Percentiles rank a stretch among this genome's conserved stretches.
Evolutionary conservation across 2,797 vertebrate genomes (phyloP).

Genomic region (Caiman crocodilus): DNA sequence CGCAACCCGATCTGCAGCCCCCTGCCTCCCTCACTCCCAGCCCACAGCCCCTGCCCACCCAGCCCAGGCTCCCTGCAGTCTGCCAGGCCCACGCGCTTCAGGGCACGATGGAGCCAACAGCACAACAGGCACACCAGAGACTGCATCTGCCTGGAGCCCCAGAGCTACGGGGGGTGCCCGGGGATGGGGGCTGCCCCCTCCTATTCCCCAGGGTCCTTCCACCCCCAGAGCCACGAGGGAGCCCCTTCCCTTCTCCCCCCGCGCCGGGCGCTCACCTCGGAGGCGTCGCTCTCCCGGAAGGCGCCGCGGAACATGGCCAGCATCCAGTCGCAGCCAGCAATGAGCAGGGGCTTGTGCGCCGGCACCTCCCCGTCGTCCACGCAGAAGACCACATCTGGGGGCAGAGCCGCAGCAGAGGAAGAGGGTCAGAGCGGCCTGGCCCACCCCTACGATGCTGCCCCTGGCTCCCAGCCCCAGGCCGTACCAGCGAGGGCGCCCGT

Average conservation of each 20-base stretch:
- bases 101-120: too few relatives aligned
- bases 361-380: constrained; percentile 89
- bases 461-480: background rate
- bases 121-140: too few relatives aligned
- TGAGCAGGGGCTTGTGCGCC: constrained; percentile 92
- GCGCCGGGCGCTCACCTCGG: constrained; percentile 81
- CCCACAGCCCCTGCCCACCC: too few relatives aligned
- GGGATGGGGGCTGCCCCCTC: too few relatives aligned
- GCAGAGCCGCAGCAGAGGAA: rapidly evolving
- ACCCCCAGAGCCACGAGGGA: background rate
- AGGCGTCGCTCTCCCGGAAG: constrained; percentile 90
- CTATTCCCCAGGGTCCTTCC: too few relatives aligned
- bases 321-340: constrained; percentile 95
- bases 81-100: too few relatives aligned
- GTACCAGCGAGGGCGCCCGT: constrained; percentile 90
- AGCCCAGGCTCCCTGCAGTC: too few relatives aligned
- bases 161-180: too few relatives aligned
- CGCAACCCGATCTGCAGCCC: background rate
- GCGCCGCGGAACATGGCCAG: constrained; percentile 93
- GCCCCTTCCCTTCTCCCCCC: rapidly evolving
- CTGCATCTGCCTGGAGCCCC: too few relatives aligned
- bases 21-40: background rate
- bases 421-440: rapidly evolving
- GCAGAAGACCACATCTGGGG: constrained; percentile 90
- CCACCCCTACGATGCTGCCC: rapidly evolving